Conservation (phyloP, 2,797 vertebrate species). For the Microctenopoma lineatum region DNA sequence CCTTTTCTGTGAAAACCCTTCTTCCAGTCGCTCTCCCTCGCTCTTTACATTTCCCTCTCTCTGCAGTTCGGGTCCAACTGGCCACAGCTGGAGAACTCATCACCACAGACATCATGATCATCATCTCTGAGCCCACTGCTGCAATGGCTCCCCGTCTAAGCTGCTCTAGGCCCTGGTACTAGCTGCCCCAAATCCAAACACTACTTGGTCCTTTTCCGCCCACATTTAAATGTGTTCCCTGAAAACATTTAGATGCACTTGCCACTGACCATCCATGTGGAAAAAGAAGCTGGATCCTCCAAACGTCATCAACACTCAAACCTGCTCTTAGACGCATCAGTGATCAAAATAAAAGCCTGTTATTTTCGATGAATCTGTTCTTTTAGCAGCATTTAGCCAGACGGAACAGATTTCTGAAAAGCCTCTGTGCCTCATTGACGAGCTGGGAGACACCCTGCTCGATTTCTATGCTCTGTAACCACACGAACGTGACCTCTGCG, state of each 20-base stretch:
- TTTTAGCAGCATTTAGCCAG: conserved; percentile 1
- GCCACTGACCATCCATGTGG: conserved; percentile 5
- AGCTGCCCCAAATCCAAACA: conserved; percentile 50
- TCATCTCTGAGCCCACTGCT: conserved; percentile 44
- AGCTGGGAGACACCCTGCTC: conserved; percentile 22
- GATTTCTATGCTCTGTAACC: conserved; percentile 14
- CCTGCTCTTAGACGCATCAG: not conserved
- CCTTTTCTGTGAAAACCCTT: conserved; percentile 59
- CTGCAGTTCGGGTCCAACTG: conserved; percentile 48
- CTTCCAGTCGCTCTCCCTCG: conserved; percentile 28
- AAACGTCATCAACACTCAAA: conserved; percentile 21
- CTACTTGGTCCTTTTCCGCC: conserved; percentile 53
- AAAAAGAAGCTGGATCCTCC: conserved; percentile 12
- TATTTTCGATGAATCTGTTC: not conserved
- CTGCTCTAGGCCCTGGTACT: conserved; percentile 27
- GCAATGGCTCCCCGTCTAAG: conserved; percentile 39
- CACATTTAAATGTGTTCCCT: conserved; percentile 37
- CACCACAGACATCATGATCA: conserved; percentile 51
- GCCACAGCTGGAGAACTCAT: conserved; percentile 81
- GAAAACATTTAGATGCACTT: conserved; percentile 19
- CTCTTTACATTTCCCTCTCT: conserved; percentile 21
- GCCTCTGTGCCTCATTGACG: conserved; percentile 26
- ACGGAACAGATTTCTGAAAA: conserved; percentile 22
- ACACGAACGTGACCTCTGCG: conserved; percentile 34
- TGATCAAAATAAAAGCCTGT: conserved; percentile 10